Conservation (phyloP, 2,113 vertebrate genomes). For the Trachemys scripta region DNA sequence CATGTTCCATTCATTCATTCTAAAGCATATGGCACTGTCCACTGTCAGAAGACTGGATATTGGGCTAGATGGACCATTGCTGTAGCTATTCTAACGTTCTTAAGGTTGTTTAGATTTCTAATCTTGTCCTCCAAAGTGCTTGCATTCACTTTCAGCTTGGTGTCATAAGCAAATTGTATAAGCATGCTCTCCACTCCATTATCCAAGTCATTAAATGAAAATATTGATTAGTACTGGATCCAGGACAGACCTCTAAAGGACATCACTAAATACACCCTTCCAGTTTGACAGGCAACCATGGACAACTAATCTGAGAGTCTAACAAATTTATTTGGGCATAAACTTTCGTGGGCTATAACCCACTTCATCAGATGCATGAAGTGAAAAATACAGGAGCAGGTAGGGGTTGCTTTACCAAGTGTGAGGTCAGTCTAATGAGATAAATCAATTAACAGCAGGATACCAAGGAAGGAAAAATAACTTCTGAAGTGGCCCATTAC, state of each 20-base stretch:
- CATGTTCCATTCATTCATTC: background rate
- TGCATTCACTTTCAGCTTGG: background rate
- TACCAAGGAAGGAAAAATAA: no score
- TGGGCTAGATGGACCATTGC: background rate
- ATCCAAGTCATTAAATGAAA: background rate
- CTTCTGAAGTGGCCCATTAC: no score
- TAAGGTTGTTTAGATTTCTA: background rate
- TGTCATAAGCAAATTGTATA: background rate
- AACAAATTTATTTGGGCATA: no score
- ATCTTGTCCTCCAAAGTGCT: background rate
- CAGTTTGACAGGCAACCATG: background rate
- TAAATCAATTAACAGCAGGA: no score
- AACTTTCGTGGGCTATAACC: no score
- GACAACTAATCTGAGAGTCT: background rate
- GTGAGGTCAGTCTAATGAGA: no score
- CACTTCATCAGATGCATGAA: no score
- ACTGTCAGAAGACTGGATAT: background rate
- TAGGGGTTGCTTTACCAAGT: no score
- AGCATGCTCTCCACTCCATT: background rate
- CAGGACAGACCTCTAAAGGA: background rate
- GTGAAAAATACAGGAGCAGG: no score
- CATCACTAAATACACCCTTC: background rate
- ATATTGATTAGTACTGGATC: background rate
- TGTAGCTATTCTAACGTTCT: background rate
- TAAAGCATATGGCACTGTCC: background rate